Conservation (phyloP, 2,888 invertebrate species). For the Drosophila kambysellisi region DNA sequence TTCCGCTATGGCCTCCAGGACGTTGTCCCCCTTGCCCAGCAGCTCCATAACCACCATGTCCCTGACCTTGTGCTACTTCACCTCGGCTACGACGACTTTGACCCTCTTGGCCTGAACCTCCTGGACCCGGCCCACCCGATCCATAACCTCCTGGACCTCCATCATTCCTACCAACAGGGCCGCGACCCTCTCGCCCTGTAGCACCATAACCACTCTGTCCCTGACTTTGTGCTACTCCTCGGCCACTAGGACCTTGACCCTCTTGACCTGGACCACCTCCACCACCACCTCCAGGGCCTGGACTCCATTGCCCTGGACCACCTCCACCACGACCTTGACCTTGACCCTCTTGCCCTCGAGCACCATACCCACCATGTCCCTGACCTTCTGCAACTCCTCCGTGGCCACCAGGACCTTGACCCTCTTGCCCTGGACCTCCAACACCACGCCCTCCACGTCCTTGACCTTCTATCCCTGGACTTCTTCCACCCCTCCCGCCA, state of each 20-base stretch:
- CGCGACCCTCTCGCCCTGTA: no score
- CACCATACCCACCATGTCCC: conserved; percentile 1
- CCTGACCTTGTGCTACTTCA: not conserved
- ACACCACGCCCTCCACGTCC: not conserved
- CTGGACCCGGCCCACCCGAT: no score
- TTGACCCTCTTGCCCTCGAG: not conserved
- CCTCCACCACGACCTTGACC: no score
- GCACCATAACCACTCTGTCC: no score
- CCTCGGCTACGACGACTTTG: not conserved
- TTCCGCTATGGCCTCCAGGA: no score
- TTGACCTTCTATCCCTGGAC: not conserved
- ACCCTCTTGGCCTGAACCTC: not conserved
- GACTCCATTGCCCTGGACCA: no score
- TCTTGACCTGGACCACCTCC: not conserved
- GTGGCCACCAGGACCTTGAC: no score
- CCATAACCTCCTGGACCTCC: no score
- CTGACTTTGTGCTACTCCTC: no score
- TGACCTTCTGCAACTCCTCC: not conserved
- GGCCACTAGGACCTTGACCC: not conserved
- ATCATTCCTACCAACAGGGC: no score
- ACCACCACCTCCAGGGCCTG: not conserved
- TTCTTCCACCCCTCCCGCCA: not conserved
- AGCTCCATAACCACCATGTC: not conserved
- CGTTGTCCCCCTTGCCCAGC: not conserved
- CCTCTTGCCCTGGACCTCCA: not conserved